Conservation (phyloP, 2,113 vertebrate genomes). For the Phylloscopus trochiloides region DNA sequence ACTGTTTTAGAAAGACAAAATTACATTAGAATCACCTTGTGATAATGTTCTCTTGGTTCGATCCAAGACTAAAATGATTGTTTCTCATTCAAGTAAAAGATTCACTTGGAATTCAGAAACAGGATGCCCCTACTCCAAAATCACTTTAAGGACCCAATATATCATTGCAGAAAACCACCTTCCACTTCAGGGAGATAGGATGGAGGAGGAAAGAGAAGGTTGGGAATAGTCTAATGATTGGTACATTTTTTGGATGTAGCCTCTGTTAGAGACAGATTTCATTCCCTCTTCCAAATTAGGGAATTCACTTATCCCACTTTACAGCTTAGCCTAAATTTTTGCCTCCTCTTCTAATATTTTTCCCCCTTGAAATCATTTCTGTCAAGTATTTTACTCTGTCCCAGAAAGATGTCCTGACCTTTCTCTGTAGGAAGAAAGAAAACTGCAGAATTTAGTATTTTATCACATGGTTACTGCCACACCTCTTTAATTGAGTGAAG, state of each 20-base stretch:
- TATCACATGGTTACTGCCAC: constrained; percentile 49
- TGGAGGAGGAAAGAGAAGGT: background rate
- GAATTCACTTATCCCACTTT: background rate
- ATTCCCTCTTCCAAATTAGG: background rate
- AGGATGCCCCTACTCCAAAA: background rate
- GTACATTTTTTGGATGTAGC: background rate
- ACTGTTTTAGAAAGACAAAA: background rate
- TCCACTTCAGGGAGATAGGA: background rate
- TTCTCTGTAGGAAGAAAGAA: constrained; percentile 23
- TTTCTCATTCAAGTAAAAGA: background rate
- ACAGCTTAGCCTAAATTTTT: background rate
- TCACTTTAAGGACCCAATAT: background rate
- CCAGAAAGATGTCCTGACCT: constrained; percentile 44
- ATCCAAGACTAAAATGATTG: background rate
- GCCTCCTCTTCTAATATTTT: background rate
- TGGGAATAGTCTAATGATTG: background rate
- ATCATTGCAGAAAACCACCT: background rate
- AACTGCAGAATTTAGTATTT: constrained; percentile 40
- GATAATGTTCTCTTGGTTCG: background rate
- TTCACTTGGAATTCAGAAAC: background rate
- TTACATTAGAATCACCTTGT: background rate
- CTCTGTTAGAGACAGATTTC: background rate
- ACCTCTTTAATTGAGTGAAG: constrained; percentile 62
- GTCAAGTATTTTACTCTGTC: constrained; percentile 11
- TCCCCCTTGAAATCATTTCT: background rate